A percentile compares a stretch with the other conserved stretches of the same genome.
Conservation (phyloP, 2,113 vertebrate species). For the Drymodes brunneopygia region DNA sequence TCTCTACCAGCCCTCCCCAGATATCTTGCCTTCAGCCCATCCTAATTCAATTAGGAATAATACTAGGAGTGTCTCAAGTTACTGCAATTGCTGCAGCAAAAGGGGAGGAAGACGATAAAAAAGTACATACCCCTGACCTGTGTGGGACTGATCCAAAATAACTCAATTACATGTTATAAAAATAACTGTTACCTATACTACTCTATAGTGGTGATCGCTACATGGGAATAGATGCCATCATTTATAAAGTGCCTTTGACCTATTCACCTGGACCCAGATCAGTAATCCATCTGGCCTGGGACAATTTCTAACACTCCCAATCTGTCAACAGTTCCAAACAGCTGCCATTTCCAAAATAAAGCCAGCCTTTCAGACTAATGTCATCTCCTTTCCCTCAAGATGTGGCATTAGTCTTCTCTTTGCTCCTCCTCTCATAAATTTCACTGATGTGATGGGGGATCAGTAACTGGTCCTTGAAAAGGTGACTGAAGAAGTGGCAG, state of each 20-base stretch:
- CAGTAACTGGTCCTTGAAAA: background rate
- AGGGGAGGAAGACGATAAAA: background rate
- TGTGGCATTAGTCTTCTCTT: background rate
- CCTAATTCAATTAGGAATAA: background rate
- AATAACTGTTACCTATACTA: background rate
- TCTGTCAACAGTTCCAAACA: slow-evolving; percentile 39
- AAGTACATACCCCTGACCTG: background rate
- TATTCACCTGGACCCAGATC: slow-evolving; percentile 14
- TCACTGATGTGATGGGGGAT: background rate
- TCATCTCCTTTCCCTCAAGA: background rate
- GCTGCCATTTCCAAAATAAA: slow-evolving; percentile 42
- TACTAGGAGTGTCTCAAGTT: background rate
- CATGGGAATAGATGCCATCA: background rate
- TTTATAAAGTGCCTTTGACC: slow-evolving; percentile 31
- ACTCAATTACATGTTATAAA: background rate
- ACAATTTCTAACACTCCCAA: slow-evolving; percentile 19
- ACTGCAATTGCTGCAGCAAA: background rate
- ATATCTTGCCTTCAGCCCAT: background rate
- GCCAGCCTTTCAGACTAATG: background rate
- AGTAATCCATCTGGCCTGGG: background rate
- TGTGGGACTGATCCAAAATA: background rate
- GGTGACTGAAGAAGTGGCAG: slow-evolving; percentile 9
- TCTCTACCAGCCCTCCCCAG: background rate
- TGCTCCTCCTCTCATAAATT: slow-evolving; percentile 17
- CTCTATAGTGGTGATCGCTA: background rate